Base-by-base conservation (phyloP, 2,888 invertebrate genomes). In the Stomorhina lunata region DNA sequence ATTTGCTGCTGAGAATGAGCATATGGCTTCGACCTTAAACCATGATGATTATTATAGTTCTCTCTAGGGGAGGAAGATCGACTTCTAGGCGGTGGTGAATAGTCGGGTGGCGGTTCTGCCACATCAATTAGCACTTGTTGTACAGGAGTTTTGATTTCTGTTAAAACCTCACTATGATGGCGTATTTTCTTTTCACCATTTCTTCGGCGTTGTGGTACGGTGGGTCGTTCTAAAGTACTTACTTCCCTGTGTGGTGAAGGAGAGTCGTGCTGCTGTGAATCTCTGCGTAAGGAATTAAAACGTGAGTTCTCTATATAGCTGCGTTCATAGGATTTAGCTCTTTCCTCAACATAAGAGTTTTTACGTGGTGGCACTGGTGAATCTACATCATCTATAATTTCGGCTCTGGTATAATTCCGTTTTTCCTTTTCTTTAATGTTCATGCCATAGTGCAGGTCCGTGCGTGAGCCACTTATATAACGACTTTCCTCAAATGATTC, bases 71-170 rank as follows among this genome's bases (percentile, higher is more conserved):
- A 91, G 5, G 92, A 91, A 15, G 90, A 90, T 68, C 90, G 90
- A 75, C 90, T 90, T 37, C 89, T 87, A 27, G 91, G 92, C 7
- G 94, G 93, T 7, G 95, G 95, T 1, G 94, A 95, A 86, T 95
- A 95, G 87, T 95, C 95, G 2, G 95, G 95, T 1, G 95, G 94
- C 5, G 95, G 95, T 87, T 95, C 95, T 25, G 92, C 92, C 0
- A 93, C 91, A 29, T 92, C 93, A 29, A 71, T 72, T 12, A 68
- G 80, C 7, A 61, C 68, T 68, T 48, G 68, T 34, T 72, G 66
- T 27, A 66, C 93, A 91, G 81, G 85, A 84, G 85, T 92, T 92
- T 72, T 93, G 92, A 84, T 92, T 32, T 81, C 84, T 91, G 80
- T 93, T 89, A 85, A 92, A 85, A 77, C 77, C 50, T 84, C 84